Base-by-base conservation (phyloP, 2,113 vertebrate species). In the Herpetotheres cachinnans region DNA sequence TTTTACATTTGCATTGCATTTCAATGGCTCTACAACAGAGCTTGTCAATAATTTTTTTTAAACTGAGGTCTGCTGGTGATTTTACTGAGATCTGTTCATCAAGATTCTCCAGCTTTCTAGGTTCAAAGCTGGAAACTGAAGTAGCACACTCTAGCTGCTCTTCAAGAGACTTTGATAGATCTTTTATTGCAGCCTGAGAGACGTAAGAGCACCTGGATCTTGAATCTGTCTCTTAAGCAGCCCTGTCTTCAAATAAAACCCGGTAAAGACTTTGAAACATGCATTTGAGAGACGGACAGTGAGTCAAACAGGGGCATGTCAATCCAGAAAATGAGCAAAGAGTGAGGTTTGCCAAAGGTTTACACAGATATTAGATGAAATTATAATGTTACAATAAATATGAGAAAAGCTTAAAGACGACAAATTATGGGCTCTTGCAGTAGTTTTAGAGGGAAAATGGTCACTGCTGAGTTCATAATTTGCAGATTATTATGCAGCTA, bases 1-100 rank as follows among this genome's bases (percentile, higher is more conserved):
- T 92, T 91, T n/a, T 66, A 34, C 58, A 86, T 95, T 93, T 93
- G 40, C 84, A 76, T 86, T 82, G 14, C 54, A 56, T 91, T 96
- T 95, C 83, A 38, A 78, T 91, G 47, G 17, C 44, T 94, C 47
- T 84, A 44, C 25, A 79, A 40, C 16, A 56, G 52, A 74, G 13
- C 18, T 47, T 91, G 63, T 81, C n/a, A 52, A 50, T 91, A 59
- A 4, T 42, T 59, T 55, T 44, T 58, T 58, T 74, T 61, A 8
- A 61, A 46, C 56, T 50, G 32, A 85, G 52, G 24, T 87, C 40
- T 94, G 40, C n/a, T 87, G 47, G 5, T 84, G 32, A 38, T 84
- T 91, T 91, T 67, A 58, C 26, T 1, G 2, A 81, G 46, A 55
- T 70, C 25, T 82, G 26, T 58, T 95, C 36, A 71, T 26, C 10